Base-by-base conservation (phyloP, 2,797 vertebrate species). In the Spinibarbus caldwelli region DNA sequence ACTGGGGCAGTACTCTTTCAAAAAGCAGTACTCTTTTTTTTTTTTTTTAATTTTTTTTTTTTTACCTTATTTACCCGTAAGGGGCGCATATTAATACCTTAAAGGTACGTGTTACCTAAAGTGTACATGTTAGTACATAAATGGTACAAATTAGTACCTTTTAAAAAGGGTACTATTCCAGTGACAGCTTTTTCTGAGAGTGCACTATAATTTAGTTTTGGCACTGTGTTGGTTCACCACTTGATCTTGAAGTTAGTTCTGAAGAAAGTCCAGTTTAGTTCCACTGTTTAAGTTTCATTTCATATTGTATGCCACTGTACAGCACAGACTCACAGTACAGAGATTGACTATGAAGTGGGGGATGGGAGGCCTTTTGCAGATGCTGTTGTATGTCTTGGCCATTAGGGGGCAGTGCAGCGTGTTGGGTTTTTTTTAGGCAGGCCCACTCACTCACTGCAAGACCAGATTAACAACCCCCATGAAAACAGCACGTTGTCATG, bases 401-500 rank as follows among this genome's bases (percentile, higher is more conserved):
- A 85, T 86, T 83, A 86, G 89, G 88, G 89, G 90, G 84, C 90
- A 90, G 89, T 91, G 89, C 89, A 89, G 90, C 38, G 90, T 87
- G 89, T 73, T 87, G 83, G 83, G 88, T 86, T 87, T 82, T 79
- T 47, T 84, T 80, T 19, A 83, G 57, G 38, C 34, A 88, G 75
- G 83, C 79, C 85, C 89, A 82, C 73, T 75, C 84, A 87, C 79
- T 86, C 81, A 79, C 52, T 79, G 76, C 57, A 81, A 80, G 78
- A 79, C 82, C 87, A 86, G 85, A 89, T 89, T 89, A 82, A 87
- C 87, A 86, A 89, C 80, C 78, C 84, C 85, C 86, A 82, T 89
- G 86, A 86, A 88, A 88, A 83, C 83, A 82, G 78, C 78, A 81
- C 67, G 45, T 73, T 86, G 62, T 85, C 79, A 85, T 85, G 87